Evolutionary conservation across 30 jellyfish, hydroid and myxozoan species (phyloP).

Genomic region (Aurelia sp.): DNA sequence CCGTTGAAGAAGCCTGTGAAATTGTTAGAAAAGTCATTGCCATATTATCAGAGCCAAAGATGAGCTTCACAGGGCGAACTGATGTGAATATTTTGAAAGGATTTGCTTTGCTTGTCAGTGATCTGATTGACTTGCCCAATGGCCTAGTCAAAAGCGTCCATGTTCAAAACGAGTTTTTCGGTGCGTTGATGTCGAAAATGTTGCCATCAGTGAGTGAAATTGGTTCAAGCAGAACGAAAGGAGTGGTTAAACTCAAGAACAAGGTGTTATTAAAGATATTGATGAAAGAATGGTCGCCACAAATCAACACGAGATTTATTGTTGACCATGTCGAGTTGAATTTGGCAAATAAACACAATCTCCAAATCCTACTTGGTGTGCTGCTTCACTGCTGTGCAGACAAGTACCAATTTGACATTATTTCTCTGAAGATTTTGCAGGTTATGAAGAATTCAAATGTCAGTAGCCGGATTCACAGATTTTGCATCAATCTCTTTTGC

Average conservation of each 20-base stretch:
- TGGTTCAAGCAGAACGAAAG: not conserved
- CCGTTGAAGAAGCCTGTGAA: not conserved
- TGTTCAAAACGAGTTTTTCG: not conserved
- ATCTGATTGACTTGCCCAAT: not conserved
- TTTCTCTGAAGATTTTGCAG: constrained; percentile 13
- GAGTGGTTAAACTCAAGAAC: not conserved
- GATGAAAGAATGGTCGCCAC: constrained; percentile 55
- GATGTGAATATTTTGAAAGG: not conserved
- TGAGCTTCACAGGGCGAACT: not conserved
- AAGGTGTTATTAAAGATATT: constrained; percentile 26
- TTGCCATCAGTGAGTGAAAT: constrained; percentile 35
- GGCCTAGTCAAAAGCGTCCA: not conserved
- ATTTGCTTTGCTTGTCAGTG: constrained; percentile 1
- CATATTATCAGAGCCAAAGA: constrained; percentile 5
- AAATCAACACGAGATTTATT: not conserved
- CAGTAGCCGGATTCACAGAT: constrained; percentile 44
- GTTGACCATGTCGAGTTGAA: constrained; percentile 24
- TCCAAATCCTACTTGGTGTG: constrained; percentile 14
- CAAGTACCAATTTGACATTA: constrained; percentile 17
- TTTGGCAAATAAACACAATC: constrained; percentile 17
- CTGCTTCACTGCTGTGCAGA: constrained; percentile 39
- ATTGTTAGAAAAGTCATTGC: not conserved
- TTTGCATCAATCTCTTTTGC: constrained; percentile 33
- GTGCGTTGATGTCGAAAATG: not conserved
- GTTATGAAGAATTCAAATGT: constrained; percentile 4